Conservation (phyloP, 2,888 invertebrate species). For the Zele albiditarsus region DNA sequence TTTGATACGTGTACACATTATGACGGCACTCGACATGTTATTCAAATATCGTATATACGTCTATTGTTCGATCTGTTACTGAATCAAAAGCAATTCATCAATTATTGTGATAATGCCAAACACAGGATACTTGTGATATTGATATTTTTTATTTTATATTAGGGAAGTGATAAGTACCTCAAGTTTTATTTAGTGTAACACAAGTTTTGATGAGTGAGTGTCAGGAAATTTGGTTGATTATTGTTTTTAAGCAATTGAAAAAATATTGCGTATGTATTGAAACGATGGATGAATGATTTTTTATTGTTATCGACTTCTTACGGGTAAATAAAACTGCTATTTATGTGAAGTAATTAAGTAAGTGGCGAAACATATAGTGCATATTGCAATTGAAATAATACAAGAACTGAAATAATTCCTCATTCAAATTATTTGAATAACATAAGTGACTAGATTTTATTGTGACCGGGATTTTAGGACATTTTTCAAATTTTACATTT, state of each 20-base stretch:
- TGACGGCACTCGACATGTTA: conserved; percentile 47
- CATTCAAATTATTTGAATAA: background rate
- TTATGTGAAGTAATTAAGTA: background rate
- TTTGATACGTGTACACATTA: conserved; percentile 69
- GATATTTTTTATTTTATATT: background rate
- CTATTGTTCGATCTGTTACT: conserved; percentile 26
- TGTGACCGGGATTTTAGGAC: conserved; percentile 14
- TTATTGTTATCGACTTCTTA: background rate
- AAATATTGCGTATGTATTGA: background rate
- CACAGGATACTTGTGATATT: conserved; percentile 7
- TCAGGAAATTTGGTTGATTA: conserved; percentile 46
- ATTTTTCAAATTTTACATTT: background rate
- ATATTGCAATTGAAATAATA: background rate
- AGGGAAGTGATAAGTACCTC: conserved; percentile 32
- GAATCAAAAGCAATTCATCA: conserved; percentile 32
- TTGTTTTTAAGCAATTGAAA: conserved; percentile 44
- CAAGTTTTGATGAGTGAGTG: conserved; percentile 23
- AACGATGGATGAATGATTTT: conserved; percentile 40
- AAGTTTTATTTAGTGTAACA: conserved; percentile 28
- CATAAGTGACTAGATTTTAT: background rate
- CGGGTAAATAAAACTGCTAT: background rate
- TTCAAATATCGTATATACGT: conserved; percentile 33
- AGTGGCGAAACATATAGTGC: background rate
- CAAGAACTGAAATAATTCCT: background rate
- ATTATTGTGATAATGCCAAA: conserved; percentile 33